Conservation (phyloP, 2,113 vertebrate genomes). For the Lagopus leucura region DNA sequence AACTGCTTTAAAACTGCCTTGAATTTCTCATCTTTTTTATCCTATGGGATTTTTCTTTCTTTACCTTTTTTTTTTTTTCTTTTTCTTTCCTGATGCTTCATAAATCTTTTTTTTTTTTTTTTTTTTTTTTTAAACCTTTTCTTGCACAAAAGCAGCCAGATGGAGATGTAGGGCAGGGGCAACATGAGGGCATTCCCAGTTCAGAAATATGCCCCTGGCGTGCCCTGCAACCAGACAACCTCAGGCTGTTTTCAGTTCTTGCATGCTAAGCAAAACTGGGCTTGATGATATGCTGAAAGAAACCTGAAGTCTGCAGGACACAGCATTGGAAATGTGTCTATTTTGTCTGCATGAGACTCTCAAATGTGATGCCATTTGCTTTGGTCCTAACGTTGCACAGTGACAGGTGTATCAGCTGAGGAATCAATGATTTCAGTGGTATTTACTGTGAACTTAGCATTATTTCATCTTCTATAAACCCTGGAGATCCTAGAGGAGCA, state of each 20-base stretch:
- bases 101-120: neutral
- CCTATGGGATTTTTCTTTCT: slow-evolving; percentile 29
- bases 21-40: slow-evolving; percentile 33
- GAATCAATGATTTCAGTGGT: neutral
- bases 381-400: neutral
- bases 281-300: neutral
- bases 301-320: neutral
- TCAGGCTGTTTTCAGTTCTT: neutral
- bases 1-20: slow-evolving; percentile 19
- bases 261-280: neutral
- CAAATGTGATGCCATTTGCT: neutral
- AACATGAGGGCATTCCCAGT: neutral
- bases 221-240: neutral
- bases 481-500: neutral
- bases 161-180: neutral
- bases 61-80: neutral
- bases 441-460: neutral
- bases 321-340: neutral
- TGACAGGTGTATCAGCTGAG: neutral
- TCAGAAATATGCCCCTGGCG: neutral
- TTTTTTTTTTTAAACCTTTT: neutral
- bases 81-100: neutral
- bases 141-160: neutral
- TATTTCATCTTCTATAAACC: neutral
- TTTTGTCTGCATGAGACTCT: neutral